Conservation (phyloP, 2,113 vertebrate species). For the Caracal caracal region DNA sequence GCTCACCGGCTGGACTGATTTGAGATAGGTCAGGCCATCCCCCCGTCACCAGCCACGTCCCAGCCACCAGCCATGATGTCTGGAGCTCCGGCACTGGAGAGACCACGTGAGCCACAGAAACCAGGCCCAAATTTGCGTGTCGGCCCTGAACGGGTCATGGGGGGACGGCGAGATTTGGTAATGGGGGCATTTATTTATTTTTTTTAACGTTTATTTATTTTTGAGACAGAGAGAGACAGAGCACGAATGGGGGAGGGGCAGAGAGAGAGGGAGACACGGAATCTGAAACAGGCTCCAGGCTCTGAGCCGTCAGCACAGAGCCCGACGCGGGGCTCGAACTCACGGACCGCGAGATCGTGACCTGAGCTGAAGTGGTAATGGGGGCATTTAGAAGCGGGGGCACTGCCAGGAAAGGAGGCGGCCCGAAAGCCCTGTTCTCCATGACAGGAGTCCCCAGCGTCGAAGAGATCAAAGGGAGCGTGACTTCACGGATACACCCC, state of each 20-base stretch:
- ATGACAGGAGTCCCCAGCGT: neutral
- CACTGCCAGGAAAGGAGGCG: neutral
- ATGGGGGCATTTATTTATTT: neutral
- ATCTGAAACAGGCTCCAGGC: too few species aligned
- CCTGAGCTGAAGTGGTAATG: neutral
- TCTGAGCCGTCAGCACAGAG: too few species aligned
- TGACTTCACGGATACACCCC: constrained; percentile 4
- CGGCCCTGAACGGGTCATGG: neutral
- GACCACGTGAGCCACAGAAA: neutral
- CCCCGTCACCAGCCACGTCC: neutral
- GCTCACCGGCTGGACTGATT: accelerated
- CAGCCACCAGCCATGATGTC: neutral
- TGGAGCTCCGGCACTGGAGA: neutral
- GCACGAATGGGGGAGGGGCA: too few species aligned
- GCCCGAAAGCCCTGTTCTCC: neutral
- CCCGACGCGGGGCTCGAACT: too few species aligned
- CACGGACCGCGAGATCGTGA: too few species aligned
- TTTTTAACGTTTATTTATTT: too few species aligned
- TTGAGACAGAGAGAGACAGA: too few species aligned
- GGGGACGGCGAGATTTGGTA: neutral
- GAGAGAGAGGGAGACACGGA: too few species aligned
- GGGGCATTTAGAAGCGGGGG: neutral
- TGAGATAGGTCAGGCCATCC: neutral
- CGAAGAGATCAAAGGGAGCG: neutral
- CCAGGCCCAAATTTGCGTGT: neutral